Evolutionary conservation across 1,140 invertebrate species (phyloP), one percentile per base, ranked within the genome.

Genomic region (Coelopa frigida): DNA sequence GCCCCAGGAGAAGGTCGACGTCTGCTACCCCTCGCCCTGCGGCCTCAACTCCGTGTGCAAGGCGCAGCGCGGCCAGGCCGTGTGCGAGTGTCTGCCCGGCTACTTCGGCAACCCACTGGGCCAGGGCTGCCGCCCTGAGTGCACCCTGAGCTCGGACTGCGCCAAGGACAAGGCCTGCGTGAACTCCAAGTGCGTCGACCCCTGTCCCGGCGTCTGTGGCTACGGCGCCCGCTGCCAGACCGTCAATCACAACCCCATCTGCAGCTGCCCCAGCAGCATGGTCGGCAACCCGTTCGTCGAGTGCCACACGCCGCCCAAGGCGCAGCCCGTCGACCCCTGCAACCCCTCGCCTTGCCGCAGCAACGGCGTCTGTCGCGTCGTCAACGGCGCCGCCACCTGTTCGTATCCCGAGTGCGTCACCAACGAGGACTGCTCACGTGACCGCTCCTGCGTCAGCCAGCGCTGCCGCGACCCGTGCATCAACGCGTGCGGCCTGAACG

Each of bases 391-490:
- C 5, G 84, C 87, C 3, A 73, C 77, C 26, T 91, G 89, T 59
- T 76, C 76, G 5, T 93, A 93, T 70, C 85, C 88, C 1, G 88
- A 91, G 68, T 91, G 89, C 70, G 72, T 89, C 8, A 84, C 87
- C 23, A 89, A 89, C 58, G 80, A 83, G 35, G 87, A 90, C 51
- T 93, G 89, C 72, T 76, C 85, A 0, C 75, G 84, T 36, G 81
- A 89, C 55, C 80, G 82, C 44, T 80, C 87, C 1, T 94, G 89
- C 62, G 83, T 85, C 50, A 79, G 77, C 23, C 83, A 85, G 53
- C 86, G 87, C 68, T 92, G 89, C 58, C 71, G 78, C 48, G 85
- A 91, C 70, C 87, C 88, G 23, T 91, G 87, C 53, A 72, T 81
- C 32, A 83, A 81, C 51, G 78, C 84, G 29, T 92, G 88, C 57